phyloP scores from a whole-genome alignment of 1,140 invertebrate genomes.

The Ceratitis capitata region DNA sequence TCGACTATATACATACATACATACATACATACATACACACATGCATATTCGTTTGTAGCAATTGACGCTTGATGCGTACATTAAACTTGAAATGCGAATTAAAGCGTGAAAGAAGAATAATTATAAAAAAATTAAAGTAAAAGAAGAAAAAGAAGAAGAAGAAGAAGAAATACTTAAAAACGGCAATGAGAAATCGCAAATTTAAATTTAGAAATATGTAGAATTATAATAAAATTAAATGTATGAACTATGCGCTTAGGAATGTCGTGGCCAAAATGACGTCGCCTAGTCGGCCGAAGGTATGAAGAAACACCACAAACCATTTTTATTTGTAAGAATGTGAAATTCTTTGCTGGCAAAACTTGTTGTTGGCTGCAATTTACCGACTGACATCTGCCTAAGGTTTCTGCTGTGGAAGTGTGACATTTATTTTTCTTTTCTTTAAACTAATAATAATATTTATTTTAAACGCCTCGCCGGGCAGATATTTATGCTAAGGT shows the following conservation, averaged over 20 bases:
- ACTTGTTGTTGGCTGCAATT: background rate
- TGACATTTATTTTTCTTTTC: slow-evolving; percentile 43
- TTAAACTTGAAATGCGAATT: slow-evolving; percentile 28
- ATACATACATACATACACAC: too few relatives aligned
- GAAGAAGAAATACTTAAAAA: background rate
- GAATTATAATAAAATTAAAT: background rate
- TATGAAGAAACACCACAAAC: too few relatives aligned
- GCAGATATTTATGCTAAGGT: background rate
- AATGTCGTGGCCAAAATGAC: background rate
- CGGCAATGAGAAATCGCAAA: background rate
- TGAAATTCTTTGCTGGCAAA: background rate
- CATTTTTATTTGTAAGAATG: too few relatives aligned
- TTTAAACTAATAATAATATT: slow-evolving; percentile 61
- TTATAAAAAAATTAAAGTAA: background rate
- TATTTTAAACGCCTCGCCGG: slow-evolving; percentile 53
- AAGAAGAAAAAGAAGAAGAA: background rate
- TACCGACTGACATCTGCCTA: background rate
- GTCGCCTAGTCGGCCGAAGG: too few relatives aligned
- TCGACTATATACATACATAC: too few relatives aligned
- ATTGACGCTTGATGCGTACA: background rate
- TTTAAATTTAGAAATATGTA: background rate
- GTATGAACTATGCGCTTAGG: background rate
- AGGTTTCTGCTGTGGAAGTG: background rate
- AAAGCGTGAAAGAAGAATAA: slow-evolving; percentile 37
- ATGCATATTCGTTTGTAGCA: background rate